Base-by-base conservation (phyloP, 92 coral and sea anemone genomes). In the Porites rus region DNA sequence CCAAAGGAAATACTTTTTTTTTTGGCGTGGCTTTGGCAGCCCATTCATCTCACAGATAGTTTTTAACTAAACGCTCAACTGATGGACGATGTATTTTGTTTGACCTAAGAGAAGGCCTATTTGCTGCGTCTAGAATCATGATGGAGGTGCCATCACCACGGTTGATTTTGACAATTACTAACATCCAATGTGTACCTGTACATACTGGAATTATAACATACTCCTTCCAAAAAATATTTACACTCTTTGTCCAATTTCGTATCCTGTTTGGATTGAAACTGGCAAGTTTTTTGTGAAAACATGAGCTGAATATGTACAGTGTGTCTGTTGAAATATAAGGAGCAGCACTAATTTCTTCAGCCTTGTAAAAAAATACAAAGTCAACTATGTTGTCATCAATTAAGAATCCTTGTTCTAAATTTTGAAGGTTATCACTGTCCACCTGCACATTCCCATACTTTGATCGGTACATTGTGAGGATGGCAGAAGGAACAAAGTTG, bases 241-340 rank as follows among this genome's bases (percentile, higher is more conserved):
- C 65, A 11, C 78, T 7, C 60, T n/a, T 74, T 4, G 77, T 74
- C 78, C 78, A 74, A 16, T 74, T 51, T 51, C 78, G 54, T 9
- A 75, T 56, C 14, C 51, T 10, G 65, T 75, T 75, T 7, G 79
- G 79, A 20, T 75, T 56, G 58, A 75, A 75, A 65, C 11, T 65
- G 54, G 79, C 58, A 2, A 75, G 79, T 53, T 54, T 75, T 54
- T 75, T 75, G n/a, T 75, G 58, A 75, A 75, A 75, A n/a, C 79
- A 75, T 75, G 79, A 59, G 50, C 79, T 75, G 17, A 75, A 75
- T 4, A 75, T 75, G 11, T 4, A 75, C 14, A 53, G 19, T 19
- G 18, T 54, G 65, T 75, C n/a, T 3, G 65, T 65, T 53, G 79
- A n/a, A 53, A 75, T 21, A 2, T 8, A n/a, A 19, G 78, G 7